These are phyloP conservation scores for Cynopterus brachyotis DNA, from an alignment of 2,113 vertebrate species.

Conservation along the genomic window DNA sequence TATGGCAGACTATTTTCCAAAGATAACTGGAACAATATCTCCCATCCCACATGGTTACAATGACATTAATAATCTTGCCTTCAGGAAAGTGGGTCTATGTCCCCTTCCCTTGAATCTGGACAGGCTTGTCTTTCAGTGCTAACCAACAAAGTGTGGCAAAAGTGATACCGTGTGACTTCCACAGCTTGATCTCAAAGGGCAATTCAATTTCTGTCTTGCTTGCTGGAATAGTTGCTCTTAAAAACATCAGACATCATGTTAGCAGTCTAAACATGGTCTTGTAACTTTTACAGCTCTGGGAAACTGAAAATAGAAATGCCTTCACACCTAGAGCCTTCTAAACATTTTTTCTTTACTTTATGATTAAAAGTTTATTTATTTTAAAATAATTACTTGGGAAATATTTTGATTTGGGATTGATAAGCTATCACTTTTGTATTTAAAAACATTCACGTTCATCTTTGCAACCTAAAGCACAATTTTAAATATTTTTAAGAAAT, in stretches of 20 bases:
- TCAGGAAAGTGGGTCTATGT: neutral
- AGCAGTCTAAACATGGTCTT: neutral
- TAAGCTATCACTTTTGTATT: neutral
- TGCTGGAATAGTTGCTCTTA: neutral
- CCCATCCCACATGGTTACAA: neutral
- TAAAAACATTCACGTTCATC: neutral
- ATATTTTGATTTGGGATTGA: neutral
- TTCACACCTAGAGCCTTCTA: neutral
- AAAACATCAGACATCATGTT: neutral
- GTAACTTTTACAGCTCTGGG: neutral
- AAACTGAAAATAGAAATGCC: slow-evolving; percentile 38
- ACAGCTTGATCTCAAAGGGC: neutral
- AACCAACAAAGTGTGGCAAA: neutral
- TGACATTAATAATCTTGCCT: neutral
- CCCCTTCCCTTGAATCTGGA: neutral
- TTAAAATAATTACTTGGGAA: neutral
- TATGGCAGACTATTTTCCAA: neutral
- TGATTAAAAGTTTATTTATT: neutral
- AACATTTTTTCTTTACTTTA: neutral
- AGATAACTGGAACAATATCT: neutral
- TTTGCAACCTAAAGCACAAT: neutral
- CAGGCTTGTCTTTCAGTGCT: neutral
- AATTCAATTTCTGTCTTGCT: neutral
- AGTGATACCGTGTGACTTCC: neutral
- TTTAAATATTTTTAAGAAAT: neutral